phyloP scores from a whole-genome alignment of 2,113 vertebrate genomes.

The Caretta caretta region DNA sequence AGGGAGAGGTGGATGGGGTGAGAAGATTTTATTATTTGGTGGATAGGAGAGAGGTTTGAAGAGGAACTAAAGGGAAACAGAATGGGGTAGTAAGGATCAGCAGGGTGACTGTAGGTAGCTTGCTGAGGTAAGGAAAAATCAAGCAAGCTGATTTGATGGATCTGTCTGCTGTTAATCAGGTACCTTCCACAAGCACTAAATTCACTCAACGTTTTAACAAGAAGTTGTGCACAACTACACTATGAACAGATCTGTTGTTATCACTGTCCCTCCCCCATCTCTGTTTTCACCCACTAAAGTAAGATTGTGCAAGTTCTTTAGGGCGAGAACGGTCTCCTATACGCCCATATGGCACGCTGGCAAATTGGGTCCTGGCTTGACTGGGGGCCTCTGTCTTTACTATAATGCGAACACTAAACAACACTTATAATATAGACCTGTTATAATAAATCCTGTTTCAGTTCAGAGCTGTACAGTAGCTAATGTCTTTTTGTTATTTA shows the following conservation, averaged over 20 bases:
- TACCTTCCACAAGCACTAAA: not conserved
- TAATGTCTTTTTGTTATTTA: not conserved
- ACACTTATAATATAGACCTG: not conserved
- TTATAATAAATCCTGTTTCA: not conserved
- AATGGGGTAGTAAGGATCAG: not conserved
- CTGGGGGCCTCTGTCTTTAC: not conserved
- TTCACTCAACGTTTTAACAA: not conserved
- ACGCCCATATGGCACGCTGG: not conserved
- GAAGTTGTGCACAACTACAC: not conserved
- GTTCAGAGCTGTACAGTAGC: not conserved
- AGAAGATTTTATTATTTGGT: not conserved
- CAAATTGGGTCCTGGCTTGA: not conserved
- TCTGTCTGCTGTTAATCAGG: constrained; percentile 9
- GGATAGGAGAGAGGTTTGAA: not conserved
- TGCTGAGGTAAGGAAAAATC: not conserved
- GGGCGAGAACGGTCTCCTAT: not conserved
- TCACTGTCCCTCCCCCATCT: constrained; percentile 24
- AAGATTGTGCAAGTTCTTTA: constrained; percentile 7
- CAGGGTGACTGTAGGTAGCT: not conserved
- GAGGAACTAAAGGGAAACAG: not conserved
- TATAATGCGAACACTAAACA: not conserved
- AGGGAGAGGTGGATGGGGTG: not conserved
- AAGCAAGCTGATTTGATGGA: constrained; percentile 20
- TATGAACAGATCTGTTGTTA: constrained; percentile 5
- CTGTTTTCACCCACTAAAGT: not conserved